Evolutionary conservation across 2,113 vertebrate species (phyloP).

Genomic region (Podarcis raffonei): DNA sequence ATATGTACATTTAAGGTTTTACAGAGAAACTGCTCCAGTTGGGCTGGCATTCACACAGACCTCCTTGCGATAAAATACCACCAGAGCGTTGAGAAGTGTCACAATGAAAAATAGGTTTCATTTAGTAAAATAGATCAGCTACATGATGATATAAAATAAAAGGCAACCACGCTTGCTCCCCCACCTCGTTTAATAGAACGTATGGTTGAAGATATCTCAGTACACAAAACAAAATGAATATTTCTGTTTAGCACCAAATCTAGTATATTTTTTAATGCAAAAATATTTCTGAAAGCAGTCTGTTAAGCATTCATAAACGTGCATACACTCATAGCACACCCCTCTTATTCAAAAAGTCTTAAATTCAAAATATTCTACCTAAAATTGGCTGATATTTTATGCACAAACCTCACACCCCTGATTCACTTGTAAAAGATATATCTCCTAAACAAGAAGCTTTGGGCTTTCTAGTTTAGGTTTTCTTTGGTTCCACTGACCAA

Average conservation of each 20-base stretch:
- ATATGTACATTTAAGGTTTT: not conserved
- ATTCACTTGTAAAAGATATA: not conserved
- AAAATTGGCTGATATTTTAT: not conserved
- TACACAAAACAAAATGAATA: not conserved
- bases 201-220: not conserved
- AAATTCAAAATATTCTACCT: not conserved
- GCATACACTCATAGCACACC: no score
- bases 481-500: not conserved
- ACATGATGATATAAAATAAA: not conserved
- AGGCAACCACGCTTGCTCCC: not conserved
- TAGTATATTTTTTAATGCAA: not conserved
- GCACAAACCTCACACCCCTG: not conserved
- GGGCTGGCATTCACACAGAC: not conserved
- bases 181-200: not conserved
- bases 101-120: not conserved
- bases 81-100: no score
- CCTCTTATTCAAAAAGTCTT: not conserved
- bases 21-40: not conserved
- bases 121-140: not conserved
- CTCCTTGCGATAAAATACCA: not conserved
- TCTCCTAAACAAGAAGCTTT: not conserved
- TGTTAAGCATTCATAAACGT: not conserved
- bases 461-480: not conserved
- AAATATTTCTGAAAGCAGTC: not conserved
- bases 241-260: not conserved